Conservation (phyloP, 2,113 vertebrate genomes). For the Eleginops maclovinus region DNA sequence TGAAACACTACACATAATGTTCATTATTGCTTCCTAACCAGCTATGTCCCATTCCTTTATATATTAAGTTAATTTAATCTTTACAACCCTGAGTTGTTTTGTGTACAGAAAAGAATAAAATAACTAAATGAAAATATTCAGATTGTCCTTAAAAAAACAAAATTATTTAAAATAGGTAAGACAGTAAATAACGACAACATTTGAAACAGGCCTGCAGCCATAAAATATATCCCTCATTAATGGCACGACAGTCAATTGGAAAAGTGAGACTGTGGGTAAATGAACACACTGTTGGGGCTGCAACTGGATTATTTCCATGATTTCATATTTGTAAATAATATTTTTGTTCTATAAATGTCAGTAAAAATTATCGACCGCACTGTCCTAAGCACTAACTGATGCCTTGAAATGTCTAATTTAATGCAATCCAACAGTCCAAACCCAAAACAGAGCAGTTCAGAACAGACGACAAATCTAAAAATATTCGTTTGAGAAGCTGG, state of each 20-base stretch:
- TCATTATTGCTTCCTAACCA: background rate
- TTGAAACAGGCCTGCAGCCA: background rate
- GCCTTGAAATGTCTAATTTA: background rate
- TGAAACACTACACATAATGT: background rate
- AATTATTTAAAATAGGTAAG: background rate
- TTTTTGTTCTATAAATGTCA: background rate
- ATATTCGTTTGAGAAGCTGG: background rate
- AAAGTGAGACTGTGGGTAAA: background rate
- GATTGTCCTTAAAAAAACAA: background rate
- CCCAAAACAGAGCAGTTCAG: background rate
- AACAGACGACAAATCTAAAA: background rate
- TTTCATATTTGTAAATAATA: too few relatives aligned
- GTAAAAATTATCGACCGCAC: background rate
- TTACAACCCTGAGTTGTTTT: background rate
- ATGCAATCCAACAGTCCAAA: background rate
- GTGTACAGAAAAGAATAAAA: background rate
- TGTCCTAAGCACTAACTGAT: background rate
- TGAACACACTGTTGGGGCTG: too few relatives aligned
- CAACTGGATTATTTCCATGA: background rate
- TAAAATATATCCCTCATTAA: constrained; percentile 18
- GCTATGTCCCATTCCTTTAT: background rate
- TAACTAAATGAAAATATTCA: background rate
- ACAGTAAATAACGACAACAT: background rate
- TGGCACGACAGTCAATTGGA: background rate
- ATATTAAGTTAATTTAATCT: background rate